These are phyloP conservation scores for Gymnothorax javanicus DNA, from an alignment of 2,797 vertebrate genomes.

Conservation along the genomic window DNA sequence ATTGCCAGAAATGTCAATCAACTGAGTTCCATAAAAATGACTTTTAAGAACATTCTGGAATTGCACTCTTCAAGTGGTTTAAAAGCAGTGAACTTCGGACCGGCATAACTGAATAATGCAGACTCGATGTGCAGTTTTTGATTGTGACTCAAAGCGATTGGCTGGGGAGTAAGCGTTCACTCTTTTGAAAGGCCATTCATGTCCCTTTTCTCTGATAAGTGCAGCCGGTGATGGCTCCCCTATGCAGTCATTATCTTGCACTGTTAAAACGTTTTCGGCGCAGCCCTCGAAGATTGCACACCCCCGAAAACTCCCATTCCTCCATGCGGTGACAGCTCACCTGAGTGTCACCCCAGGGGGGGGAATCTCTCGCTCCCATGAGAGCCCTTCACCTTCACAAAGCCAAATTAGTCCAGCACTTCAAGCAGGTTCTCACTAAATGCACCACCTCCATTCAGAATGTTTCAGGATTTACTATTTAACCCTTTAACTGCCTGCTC, in stretches of 20 bases:
- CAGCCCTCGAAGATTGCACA: neutral
- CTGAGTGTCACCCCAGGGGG: neutral
- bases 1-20: too few species aligned
- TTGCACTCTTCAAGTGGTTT: neutral
- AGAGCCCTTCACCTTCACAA: neutral
- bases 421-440: neutral
- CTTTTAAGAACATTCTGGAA: too few species aligned
- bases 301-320: constrained; percentile 1
- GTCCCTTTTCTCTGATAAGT: neutral
- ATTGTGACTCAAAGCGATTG: neutral
- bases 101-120: constrained; percentile 11
- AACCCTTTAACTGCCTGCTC: neutral
- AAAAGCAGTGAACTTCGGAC: neutral
- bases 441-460: neutral
- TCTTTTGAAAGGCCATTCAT: neutral
- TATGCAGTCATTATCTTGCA: neutral
- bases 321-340: neutral
- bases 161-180: neutral
- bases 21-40: too few species aligned
- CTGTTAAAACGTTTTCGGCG: neutral
- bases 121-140: neutral
- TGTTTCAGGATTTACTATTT: neutral
- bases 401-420: neutral
- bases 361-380: neutral
- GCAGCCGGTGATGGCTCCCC: neutral